Percentiles rank a stretch among this genome's conserved stretches.
Conservation (phyloP, 1,140 invertebrate genomes). For the Neotoxoptera formosana region DNA sequence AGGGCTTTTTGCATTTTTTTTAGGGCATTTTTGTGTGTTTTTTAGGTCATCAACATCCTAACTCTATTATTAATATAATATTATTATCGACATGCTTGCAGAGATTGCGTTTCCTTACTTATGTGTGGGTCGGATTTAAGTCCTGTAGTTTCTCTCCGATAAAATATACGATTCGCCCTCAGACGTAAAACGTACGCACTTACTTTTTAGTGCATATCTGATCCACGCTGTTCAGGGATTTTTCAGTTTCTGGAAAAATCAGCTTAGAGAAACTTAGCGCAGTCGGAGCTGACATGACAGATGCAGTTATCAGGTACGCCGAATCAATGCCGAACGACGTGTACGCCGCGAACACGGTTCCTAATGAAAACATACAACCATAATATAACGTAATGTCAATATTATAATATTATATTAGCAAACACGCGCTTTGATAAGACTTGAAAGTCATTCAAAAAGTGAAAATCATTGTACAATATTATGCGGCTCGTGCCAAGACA, state of each 20-base stretch:
- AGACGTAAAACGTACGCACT: slow-evolving; percentile 61
- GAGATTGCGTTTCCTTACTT: background rate
- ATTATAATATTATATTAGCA: background rate
- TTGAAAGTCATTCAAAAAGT: background rate
- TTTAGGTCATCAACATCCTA: too few species aligned
- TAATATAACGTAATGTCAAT: background rate
- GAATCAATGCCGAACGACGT: slow-evolving; percentile 88
- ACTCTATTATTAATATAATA: too few species aligned
- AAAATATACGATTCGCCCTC: background rate
- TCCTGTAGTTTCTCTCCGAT: background rate
- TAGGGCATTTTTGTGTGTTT: too few species aligned
- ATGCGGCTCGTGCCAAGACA: too few species aligned
- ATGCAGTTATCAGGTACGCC: slow-evolving; percentile 84
- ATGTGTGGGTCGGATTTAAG: background rate
- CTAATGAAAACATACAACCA: slow-evolving; percentile 63
- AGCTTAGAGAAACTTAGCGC: slow-evolving; percentile 89
- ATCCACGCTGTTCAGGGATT: slow-evolving; percentile 74
- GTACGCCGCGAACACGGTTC: slow-evolving; percentile 90
- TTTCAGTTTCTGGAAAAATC: slow-evolving; percentile 87
- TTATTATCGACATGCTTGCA: too few species aligned
- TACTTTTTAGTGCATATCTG: slow-evolving; percentile 72
- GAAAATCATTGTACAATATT: background rate
- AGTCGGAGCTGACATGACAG: slow-evolving; percentile 94
- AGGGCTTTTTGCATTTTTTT: too few species aligned
- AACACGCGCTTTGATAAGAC: background rate